A percentile compares a stretch with the other conserved stretches of the same genome.
phyloP scores from a whole-genome alignment of 2,113 vertebrate genomes.

The human region GRCh38 chr5:141120001-141120500 shows the following conservation, averaged over 20 bases:
- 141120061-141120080: slow-evolving; percentile 13
- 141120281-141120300: neutral
- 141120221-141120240: neutral
- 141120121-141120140: neutral
- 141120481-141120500: neutral
- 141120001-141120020: neutral
- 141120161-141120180: slow-evolving; percentile 6
- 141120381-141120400: neutral
- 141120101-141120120: neutral
- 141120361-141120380: slow-evolving; percentile 8
- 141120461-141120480: neutral
- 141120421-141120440: neutral
- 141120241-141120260: neutral
- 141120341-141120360: neutral
- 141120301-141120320: neutral
- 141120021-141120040: neutral
- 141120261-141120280: slow-evolving; percentile 48
- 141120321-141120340: neutral
- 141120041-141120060: neutral
- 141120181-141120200: neutral
- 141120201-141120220: neutral
- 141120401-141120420: slow-evolving; percentile 21
- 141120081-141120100: neutral
- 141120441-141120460: neutral
- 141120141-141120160: slow-evolving; percentile 8